Percentiles rank a stretch among this genome's conserved stretches.
phyloP scores from a whole-genome alignment of 2,888 invertebrate genomes.

The Sericinus montela region DNA sequence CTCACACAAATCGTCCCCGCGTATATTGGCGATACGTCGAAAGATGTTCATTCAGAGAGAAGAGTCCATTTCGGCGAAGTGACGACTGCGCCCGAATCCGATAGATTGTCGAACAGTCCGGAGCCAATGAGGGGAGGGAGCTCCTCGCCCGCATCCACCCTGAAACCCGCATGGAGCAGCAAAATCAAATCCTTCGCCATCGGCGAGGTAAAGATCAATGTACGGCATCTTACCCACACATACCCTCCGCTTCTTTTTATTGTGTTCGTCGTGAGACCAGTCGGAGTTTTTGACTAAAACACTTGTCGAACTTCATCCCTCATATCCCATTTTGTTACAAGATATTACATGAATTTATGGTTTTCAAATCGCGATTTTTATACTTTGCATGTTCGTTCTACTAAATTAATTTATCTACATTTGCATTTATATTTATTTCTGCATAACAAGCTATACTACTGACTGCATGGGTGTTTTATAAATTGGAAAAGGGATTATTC shows the following conservation, averaged over 20 bases:
- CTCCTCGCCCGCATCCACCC: conserved; percentile 53
- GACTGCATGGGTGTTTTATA: conserved; percentile 71
- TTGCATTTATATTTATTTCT: conserved; percentile 44
- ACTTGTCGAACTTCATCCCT: conserved; percentile 45
- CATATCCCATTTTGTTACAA: conserved; percentile 58
- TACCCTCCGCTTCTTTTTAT: conserved; percentile 70
- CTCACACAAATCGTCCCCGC: conserved; percentile 46
- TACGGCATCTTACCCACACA: conserved; percentile 67
- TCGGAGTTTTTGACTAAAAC: conserved; percentile 53
- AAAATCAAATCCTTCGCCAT: conserved; percentile 76
- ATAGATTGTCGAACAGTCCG: conserved; percentile 58
- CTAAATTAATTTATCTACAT: conserved; percentile 52
- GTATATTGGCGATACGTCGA: conserved; percentile 47
- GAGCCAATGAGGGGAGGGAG: conserved; percentile 57
- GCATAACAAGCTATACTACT: conserved; percentile 39
- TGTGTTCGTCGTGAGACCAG: conserved; percentile 74
- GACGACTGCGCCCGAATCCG: conserved; percentile 60
- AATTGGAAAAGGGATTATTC: conserved; percentile 59
- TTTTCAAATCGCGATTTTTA: conserved; percentile 68
- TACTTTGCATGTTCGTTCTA: conserved; percentile 65
- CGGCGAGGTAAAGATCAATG: conserved; percentile 77
- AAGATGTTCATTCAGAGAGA: conserved; percentile 68
- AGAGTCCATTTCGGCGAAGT: conserved; percentile 73
- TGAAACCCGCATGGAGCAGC: conserved; percentile 76
- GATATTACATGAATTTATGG: conserved; percentile 42